Base-by-base conservation (phyloP, 2,113 vertebrate genomes). In the Prunella fulvescens region DNA sequence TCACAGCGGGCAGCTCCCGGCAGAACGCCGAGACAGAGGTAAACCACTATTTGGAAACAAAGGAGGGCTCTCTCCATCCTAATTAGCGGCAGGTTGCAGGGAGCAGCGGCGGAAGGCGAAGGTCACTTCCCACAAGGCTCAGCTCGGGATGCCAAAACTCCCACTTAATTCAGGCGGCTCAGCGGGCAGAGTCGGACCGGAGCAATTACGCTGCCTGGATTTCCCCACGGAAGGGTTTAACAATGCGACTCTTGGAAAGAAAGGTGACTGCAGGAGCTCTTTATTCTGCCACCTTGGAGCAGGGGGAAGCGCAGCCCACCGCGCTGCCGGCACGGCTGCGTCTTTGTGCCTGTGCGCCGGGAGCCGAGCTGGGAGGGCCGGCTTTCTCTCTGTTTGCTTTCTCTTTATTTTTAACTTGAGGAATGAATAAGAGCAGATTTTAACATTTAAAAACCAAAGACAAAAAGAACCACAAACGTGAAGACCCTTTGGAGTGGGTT, bases 161-260 rank as follows among this genome's bases (percentile, higher is more conserved):
- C 94, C 92, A 95, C 97, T 98, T 97, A 97, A 98, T 98, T 98
- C 97, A 96, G 93, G 94, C 91, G 77, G 93, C 96, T 97, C 74
- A 60, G 94, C 93, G 81, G 97, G 93, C 96, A 69, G 37, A 97
- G 95, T 35, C 93, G 95, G 96, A 97, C 93, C 86, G 33, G 88
- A 97, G 96, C 97, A 98, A 98, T 98, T 98, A 98, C 28, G 65
- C 93, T 87, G 54, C 81, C 74, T 65, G 88, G 56, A 94, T 96
- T 93, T 98, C 97, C 97, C 97, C 60, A 33, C 94, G 97, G 97
- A 97, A 90, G 86, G 87, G n/a, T 89, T 94, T 97, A 97, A 96
- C 97, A 96, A 96, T 96, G 93, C 92, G 90, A 70, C 82, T 92
- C 94, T 86, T 33, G 57, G 92, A 22, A 61, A 48, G 44, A 65